phyloP scores from a whole-genome alignment of 2,113 vertebrate species.

The Galbula dea region DNA sequence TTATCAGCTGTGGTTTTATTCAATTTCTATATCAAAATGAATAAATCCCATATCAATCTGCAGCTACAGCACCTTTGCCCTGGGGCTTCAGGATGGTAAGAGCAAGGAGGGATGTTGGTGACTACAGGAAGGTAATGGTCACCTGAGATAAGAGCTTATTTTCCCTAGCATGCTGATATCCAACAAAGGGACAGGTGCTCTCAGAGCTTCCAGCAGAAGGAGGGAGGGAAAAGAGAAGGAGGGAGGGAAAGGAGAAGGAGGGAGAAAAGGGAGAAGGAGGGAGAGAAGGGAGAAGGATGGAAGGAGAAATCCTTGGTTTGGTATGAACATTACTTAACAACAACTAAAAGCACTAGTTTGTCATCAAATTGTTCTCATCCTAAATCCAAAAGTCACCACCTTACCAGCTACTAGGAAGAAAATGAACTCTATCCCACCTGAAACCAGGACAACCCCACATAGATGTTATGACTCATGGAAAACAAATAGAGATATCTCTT shows the following conservation, averaged over 20 bases:
- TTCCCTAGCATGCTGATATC: neutral
- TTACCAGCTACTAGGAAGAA: neutral
- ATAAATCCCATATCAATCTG: neutral
- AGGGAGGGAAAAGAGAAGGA: too few relatives aligned
- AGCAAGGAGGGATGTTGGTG: neutral
- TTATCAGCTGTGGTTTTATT: neutral
- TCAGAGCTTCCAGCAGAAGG: neutral
- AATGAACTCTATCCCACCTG: neutral
- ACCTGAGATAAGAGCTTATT: neutral
- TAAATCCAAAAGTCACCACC: neutral
- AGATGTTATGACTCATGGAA: neutral
- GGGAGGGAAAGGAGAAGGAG: too few relatives aligned
- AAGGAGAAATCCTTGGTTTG: neutral
- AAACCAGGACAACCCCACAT: neutral
- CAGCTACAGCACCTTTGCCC: neutral
- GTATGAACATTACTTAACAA: neutral
- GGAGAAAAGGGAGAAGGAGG: too few relatives aligned
- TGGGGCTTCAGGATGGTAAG: neutral
- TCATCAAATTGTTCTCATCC: neutral
- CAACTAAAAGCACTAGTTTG: neutral
- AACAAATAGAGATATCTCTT: neutral
- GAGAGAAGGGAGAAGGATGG: too few relatives aligned
- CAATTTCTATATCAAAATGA: neutral
- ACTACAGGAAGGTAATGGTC: neutral
- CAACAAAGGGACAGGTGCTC: neutral